phyloP scores from a whole-genome alignment of 1,140 invertebrate species.

The Proctacanthus coquilletti region DNA sequence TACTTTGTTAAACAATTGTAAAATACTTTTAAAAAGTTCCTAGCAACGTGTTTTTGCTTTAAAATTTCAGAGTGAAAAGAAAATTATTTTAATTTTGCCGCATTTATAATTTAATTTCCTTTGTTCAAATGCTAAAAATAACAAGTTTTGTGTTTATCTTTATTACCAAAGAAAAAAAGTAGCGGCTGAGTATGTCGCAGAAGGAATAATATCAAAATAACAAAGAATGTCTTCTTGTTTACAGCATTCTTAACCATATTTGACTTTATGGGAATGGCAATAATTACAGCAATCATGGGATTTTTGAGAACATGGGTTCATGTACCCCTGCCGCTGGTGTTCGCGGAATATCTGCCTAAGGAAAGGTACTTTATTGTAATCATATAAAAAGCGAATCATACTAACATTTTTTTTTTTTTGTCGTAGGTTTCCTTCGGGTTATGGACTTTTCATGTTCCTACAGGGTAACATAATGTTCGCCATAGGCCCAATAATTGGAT shows the following conservation, averaged over 20 bases:
- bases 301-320: constrained; percentile 38
- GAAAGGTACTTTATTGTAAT: constrained; percentile 29
- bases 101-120: too few relatives aligned
- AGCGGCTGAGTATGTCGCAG: too few relatives aligned
- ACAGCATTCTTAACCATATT: constrained; percentile 19
- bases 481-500: constrained; percentile 23
- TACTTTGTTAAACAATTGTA: too few relatives aligned
- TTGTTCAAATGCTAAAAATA: too few relatives aligned
- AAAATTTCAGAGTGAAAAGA: too few relatives aligned
- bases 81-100: too few relatives aligned
- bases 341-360: constrained; percentile 42
- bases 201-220: too few relatives aligned
- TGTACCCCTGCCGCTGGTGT: constrained; percentile 39
- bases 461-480: constrained; percentile 31
- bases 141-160: too few relatives aligned
- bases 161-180: too few relatives aligned
- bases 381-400: not conserved
- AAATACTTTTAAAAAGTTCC: too few relatives aligned
- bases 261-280: constrained; percentile 22
- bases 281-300: constrained; percentile 36
- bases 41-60: too few relatives aligned
- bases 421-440: constrained; percentile 39
- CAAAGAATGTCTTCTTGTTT: not conserved
- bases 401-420: not conserved
- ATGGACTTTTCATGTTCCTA: constrained; percentile 44